Percentiles rank a stretch among this genome's conserved stretches.
phyloP scores from a whole-genome alignment of 2,888 invertebrate genomes.

The Stenichneumon culpator region DNA sequence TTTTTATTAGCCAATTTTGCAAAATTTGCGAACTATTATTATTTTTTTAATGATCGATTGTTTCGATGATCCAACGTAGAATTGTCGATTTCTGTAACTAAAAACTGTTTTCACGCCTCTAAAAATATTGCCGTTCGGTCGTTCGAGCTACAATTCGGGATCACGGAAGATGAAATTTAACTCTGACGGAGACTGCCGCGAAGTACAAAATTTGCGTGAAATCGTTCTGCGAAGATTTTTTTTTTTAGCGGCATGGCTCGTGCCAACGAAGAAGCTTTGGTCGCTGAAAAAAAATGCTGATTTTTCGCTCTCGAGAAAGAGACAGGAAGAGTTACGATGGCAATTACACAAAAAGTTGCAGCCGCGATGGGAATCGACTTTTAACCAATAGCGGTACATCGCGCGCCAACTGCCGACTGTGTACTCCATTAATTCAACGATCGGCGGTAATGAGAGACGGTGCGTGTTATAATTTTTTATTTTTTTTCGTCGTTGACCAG shows the following conservation, averaged over 20 bases:
- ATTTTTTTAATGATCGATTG: too few species aligned
- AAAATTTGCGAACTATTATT: too few species aligned
- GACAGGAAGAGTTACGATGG: conserved; percentile 24
- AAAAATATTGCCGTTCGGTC: too few species aligned
- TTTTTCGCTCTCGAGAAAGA: conserved; percentile 2
- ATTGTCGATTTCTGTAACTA: too few species aligned
- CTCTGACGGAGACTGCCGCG: neutral
- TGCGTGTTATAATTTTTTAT: conserved; percentile 9
- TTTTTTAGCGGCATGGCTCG: neutral
- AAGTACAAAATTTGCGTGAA: neutral
- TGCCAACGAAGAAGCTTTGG: neutral
- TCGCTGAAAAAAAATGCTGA: neutral
- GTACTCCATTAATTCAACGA: conserved; percentile 36
- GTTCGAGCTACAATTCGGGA: too few species aligned
- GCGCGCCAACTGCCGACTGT: conserved; percentile 12
- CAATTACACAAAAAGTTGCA: conserved; percentile 23
- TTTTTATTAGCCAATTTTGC: too few species aligned
- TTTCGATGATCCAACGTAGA: too few species aligned
- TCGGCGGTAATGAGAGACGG: conserved; percentile 36
- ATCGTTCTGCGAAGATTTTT: neutral
- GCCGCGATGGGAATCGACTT: conserved; percentile 12
- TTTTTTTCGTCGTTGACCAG: too few species aligned
- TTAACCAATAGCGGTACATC: conserved; percentile 28
- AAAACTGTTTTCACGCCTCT: too few species aligned
- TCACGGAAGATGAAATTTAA: too few species aligned